phyloP scores from a whole-genome alignment of 2,797 vertebrate genomes.

The Toxotes lorentzi region DNA sequence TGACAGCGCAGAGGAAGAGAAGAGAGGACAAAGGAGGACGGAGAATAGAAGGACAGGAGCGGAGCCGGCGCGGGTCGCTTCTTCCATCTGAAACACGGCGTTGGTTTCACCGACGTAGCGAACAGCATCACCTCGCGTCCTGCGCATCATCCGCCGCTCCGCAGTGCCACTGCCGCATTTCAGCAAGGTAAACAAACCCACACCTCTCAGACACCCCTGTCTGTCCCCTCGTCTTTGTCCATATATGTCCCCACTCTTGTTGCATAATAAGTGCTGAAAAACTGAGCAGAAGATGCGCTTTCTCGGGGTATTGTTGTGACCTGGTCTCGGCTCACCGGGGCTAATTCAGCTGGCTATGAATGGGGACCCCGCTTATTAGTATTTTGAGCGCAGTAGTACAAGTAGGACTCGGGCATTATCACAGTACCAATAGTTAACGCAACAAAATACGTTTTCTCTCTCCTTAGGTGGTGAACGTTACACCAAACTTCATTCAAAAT shows the following conservation, averaged over 20 bases:
- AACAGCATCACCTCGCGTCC: conserved; percentile 58
- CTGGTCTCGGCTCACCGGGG: not conserved
- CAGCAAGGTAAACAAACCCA: conserved; percentile 71
- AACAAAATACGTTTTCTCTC: not conserved
- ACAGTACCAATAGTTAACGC: too few relatives aligned
- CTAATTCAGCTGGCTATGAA: not conserved
- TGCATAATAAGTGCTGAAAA: too few relatives aligned
- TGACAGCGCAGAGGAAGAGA: conserved; percentile 57
- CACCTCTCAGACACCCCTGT: not conserved
- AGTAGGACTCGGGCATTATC: not conserved
- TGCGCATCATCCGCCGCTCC: conserved; percentile 55
- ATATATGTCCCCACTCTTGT: rapidly evolving
- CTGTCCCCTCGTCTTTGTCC: not conserved
- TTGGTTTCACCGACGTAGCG: conserved; percentile 34
- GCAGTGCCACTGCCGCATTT: conserved; percentile 48
- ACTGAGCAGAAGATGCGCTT: too few relatives aligned
- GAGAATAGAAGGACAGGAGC: conserved; percentile 40
- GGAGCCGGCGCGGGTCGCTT: conserved; percentile 18
- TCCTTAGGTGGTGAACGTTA: too few relatives aligned
- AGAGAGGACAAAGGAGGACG: conserved; percentile 30
- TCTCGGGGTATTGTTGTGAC: not conserved
- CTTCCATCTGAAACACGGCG: conserved; percentile 42
- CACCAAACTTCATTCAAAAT: conserved; percentile 4
- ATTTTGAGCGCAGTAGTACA: conserved; percentile 38
- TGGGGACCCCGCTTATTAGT: not conserved